Conservation (phyloP, 2,113 vertebrate species). For the Addax nasomaculatus region DNA sequence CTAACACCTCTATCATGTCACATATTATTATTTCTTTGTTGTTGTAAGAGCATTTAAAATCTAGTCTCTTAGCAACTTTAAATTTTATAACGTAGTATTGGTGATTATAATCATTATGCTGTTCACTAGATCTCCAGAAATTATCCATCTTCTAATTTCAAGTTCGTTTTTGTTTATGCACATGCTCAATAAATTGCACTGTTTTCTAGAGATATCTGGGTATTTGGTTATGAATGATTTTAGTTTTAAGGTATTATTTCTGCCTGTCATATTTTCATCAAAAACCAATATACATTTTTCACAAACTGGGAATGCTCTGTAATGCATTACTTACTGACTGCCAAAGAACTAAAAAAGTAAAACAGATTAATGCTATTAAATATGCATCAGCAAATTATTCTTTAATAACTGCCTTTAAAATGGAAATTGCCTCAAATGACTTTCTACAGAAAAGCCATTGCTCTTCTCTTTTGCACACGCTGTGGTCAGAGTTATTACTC, state of each 20-base stretch:
- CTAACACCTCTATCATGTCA: not conserved
- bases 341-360: not conserved
- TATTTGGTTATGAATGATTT: constrained; percentile 20
- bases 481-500: not conserved
- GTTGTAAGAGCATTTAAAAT: not conserved
- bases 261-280: constrained; percentile 5
- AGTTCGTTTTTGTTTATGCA: not conserved
- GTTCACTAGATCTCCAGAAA: not conserved
- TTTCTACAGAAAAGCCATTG: not conserved
- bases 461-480: not conserved
- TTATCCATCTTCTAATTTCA: not conserved
- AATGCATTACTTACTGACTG: not conserved
- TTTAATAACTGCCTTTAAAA: not conserved
- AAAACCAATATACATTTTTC: constrained; percentile 37
- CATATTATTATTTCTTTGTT: not conserved
- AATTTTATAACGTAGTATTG: not conserved
- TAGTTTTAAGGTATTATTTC: constrained; percentile 11
- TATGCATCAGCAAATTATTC: constrained; percentile 22
- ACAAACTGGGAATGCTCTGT: not conserved
- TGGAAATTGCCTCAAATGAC: not conserved
- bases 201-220: not conserved
- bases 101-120: not conserved
- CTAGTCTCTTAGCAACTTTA: not conserved
- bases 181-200: not conserved
- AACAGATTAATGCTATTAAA: constrained; percentile 30